phyloP scores from a whole-genome alignment of 2,797 vertebrate species.

The Melanotaenia parkinsoni region DNA sequence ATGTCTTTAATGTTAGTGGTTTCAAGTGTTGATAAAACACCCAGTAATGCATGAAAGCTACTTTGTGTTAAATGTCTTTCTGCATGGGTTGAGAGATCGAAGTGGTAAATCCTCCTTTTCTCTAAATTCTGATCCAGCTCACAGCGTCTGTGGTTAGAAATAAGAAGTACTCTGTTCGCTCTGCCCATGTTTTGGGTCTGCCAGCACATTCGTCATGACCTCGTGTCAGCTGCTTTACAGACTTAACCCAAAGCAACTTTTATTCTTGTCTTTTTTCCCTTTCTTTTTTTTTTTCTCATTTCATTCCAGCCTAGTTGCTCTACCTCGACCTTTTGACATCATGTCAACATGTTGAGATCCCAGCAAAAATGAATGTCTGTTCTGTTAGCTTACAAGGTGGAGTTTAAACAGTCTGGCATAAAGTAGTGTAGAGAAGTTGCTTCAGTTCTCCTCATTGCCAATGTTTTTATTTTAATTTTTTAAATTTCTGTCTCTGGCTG shows the following conservation, averaged over 20 bases:
- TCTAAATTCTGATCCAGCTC: slow-evolving; percentile 18
- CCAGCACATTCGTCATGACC: slow-evolving; percentile 11
- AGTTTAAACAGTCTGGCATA: background rate
- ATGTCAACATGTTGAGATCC: slow-evolving; percentile 19
- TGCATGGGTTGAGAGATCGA: background rate
- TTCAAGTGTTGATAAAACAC: background rate
- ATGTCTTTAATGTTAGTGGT: background rate
- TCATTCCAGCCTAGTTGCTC: background rate
- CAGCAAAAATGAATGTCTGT: slow-evolving; percentile 9
- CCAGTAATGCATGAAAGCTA: background rate
- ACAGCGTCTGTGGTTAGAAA: slow-evolving; percentile 27
- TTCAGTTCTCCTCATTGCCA: background rate
- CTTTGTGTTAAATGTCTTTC: background rate
- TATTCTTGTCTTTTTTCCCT: background rate
- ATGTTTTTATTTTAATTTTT: background rate
- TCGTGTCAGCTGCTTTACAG: slow-evolving; percentile 23
- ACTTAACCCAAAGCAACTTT: slow-evolving; percentile 3
- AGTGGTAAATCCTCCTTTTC: background rate
- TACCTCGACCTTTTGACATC: background rate
- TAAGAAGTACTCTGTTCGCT: slow-evolving; percentile 27
- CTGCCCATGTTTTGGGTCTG: background rate
- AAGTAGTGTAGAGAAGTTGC: background rate
- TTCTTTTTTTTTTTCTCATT: background rate
- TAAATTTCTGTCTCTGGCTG: background rate
- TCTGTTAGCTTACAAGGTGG: slow-evolving; percentile 20